Conservation (phyloP, 2,113 vertebrate genomes). For the Tilapia sparmanii region DNA sequence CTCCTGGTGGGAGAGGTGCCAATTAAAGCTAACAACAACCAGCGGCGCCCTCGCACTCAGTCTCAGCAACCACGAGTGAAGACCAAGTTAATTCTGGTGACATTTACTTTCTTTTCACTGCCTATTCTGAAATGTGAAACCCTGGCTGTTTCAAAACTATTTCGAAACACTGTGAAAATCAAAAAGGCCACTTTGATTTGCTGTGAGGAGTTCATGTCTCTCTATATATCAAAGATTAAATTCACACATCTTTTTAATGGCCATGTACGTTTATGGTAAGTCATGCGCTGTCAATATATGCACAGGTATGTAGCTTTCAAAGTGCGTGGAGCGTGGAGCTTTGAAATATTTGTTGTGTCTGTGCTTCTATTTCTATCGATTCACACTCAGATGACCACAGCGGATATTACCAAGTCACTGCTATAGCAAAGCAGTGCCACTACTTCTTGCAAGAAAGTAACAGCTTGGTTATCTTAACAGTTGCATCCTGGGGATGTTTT, state of each 20-base stretch:
- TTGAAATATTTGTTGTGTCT: not conserved
- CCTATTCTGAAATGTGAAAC: not conserved
- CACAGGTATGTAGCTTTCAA: not conserved
- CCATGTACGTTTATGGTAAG: slow-evolving; percentile 41
- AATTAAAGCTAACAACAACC: slow-evolving; percentile 18
- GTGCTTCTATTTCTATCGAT: not conserved
- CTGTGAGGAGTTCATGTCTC: slow-evolving; percentile 10
- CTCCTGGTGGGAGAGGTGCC: not conserved
- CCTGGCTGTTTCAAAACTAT: not conserved
- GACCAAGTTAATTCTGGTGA: not conserved
- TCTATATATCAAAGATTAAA: slow-evolving; percentile 7
- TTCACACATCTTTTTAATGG: not conserved
- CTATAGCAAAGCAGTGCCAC: not conserved
- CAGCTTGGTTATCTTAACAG: not conserved
- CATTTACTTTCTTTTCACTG: not conserved
- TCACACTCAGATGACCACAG: not conserved
- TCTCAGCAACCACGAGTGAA: not conserved
- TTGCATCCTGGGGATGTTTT: not conserved
- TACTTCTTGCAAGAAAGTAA: not conserved
- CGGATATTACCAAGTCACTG: slow-evolving; percentile 3
- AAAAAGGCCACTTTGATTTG: not conserved
- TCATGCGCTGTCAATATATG: not conserved
- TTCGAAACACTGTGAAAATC: not conserved
- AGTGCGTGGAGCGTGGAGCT: not conserved
- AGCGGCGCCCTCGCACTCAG: not conserved